Evolutionary conservation across 2,888 invertebrate genomes (phyloP).

Genomic region (Agonopterix heracliana): DNA sequence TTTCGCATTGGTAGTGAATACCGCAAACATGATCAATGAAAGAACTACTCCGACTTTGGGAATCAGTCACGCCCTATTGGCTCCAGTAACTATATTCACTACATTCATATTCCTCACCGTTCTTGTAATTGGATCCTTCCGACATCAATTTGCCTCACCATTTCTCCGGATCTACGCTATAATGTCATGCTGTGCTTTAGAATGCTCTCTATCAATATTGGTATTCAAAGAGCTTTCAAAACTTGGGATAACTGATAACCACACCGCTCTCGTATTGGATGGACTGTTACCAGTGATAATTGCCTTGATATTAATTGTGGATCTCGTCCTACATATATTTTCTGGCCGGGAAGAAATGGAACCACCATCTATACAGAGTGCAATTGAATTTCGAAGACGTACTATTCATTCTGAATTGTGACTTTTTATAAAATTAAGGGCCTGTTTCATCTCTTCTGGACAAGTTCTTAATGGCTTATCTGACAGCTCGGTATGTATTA

Average conservation of each 20-base stretch:
- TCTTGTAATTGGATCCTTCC: conserved; percentile 28
- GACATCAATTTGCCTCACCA: conserved; percentile 19
- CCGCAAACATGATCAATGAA: conserved; percentile 52
- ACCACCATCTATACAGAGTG: neutral
- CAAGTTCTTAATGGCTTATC: no score
- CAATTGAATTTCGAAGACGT: no score
- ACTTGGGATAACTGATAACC: conserved; percentile 9
- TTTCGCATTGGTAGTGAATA: conserved; percentile 44
- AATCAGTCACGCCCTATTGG: conserved; percentile 41
- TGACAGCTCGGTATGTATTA: no score
- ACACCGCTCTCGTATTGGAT: conserved; percentile 37
- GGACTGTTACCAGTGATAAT: conserved; percentile 50
- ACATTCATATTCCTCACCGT: conserved; percentile 41
- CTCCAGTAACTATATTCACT: conserved; percentile 44
- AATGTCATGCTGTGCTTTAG: conserved; percentile 31
- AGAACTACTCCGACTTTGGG: conserved; percentile 35
- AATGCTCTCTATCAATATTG: conserved; percentile 33
- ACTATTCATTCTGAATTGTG: no score
- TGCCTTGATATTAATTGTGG: conserved; percentile 39
- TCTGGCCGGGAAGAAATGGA: conserved; percentile 24
- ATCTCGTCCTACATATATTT: conserved; percentile 41
- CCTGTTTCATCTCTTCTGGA: no score
- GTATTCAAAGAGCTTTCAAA: conserved; percentile 34
- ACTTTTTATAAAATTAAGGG: no score
- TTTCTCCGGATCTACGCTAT: conserved; percentile 38